phyloP scores from a whole-genome alignment of 2,888 invertebrate genomes.

The Thereva nobilitata region DNA sequence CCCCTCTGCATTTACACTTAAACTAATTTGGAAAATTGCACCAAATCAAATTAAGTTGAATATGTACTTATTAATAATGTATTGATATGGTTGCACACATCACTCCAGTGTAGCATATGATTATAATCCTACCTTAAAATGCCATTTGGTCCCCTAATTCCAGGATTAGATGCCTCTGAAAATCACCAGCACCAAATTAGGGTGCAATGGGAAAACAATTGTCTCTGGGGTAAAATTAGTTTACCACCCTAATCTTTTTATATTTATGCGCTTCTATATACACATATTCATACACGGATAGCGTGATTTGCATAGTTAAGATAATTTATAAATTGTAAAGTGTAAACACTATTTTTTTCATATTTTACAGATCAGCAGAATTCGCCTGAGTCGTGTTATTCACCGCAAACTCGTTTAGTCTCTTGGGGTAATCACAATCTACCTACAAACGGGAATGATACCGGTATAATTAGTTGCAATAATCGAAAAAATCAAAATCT shows the following conservation, averaged over 20 bases:
- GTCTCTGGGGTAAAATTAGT: conserved; percentile 54
- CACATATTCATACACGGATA: too few species aligned
- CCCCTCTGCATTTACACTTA: conserved; percentile 42
- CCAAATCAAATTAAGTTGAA: conserved; percentile 41
- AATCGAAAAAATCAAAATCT: conserved; percentile 63
- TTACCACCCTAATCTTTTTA: conserved; percentile 25
- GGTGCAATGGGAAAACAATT: conserved; percentile 59
- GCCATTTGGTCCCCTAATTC: conserved; percentile 35
- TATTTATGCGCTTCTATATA: neutral
- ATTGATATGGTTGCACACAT: conserved; percentile 26
- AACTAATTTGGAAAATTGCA: conserved; percentile 42
- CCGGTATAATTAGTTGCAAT: conserved; percentile 38
- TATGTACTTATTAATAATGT: conserved; percentile 40
- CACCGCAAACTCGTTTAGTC: conserved; percentile 53
- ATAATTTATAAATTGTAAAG: conserved; percentile 41
- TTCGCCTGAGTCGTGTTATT: conserved; percentile 53
- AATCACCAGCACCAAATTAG: conserved; percentile 58
- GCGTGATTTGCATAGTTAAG: conserved; percentile 48
- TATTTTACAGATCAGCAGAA: conserved; percentile 51
- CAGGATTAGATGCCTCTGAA: conserved; percentile 57
- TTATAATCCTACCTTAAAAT: conserved; percentile 44
- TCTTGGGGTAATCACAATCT: conserved; percentile 53
- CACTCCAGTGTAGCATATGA: conserved; percentile 45
- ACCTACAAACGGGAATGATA: conserved; percentile 8
- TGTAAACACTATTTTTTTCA: conserved; percentile 16